Evolutionary conservation across 1,140 invertebrate genomes (phyloP), one percentile per base, ranked within the genome.

Genomic region (honey bee (Apis mellifera)): DNA sequence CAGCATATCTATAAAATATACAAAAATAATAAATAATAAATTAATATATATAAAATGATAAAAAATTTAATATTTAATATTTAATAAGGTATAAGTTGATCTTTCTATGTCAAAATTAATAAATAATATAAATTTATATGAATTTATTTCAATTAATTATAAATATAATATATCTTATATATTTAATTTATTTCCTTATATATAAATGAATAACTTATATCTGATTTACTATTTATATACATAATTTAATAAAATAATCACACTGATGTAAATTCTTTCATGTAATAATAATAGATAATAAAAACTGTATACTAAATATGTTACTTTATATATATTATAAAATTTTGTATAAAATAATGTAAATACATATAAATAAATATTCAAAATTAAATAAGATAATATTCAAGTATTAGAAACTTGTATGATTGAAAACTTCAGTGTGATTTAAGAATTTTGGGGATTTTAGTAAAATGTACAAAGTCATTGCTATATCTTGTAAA

Each of bases 401-500:
- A 50, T 70, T 80, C 66, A 52, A 57, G 54, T 81, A 85, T 76
- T 86, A 54, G 1, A 26, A 72, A 55, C 23, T 73, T 71, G 12
- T 54, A 68, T 68, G 64, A 82, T 72, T 70, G 32, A 59, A 52
- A 32, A 32, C 21, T 19, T 54, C 54, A 59, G 70, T 84, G 65
- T 80, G 55, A 48, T 9, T 74, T 68, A 73, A 64, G 48, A 64
- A 57, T 42, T 66, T 52, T 74, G 60, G 19, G 69, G 7, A 21
- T 79, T 42, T 42, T 42, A 75, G 8, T 64, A 55, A 75, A 52
- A 54, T 78, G 59, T 69, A 69, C 55, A 59, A 84, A 83, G 83
- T 42, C 15, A 65, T 73, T 68, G 70, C 68, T 80, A 64, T 50
- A 59, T 84, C 77, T 89, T 92, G 87, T 91, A 90, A 92, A 92